Conservation (phyloP, 2,113 vertebrate species). For the Oceanites oceanicus region DNA sequence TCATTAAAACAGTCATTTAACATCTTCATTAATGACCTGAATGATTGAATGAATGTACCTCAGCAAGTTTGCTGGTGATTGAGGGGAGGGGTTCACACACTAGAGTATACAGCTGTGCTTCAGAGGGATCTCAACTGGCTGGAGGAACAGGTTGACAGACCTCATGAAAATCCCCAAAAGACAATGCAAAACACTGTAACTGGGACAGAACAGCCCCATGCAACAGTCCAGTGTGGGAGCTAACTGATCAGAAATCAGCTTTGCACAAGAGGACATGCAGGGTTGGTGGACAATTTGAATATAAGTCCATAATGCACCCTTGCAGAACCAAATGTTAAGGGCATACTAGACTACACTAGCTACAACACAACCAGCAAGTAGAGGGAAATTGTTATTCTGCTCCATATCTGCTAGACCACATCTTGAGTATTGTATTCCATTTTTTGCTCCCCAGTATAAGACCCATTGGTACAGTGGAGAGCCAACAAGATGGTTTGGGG, state of each 20-base stretch:
- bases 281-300: not conserved
- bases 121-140: not conserved
- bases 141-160: not conserved
- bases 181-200: not conserved
- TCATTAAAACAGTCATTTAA: not conserved
- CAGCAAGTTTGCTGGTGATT: not conserved
- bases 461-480: not conserved
- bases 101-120: fast-evolving
- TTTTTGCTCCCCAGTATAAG: not conserved
- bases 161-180: not conserved
- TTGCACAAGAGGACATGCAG: not conserved
- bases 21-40: not conserved
- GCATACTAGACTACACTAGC: not conserved
- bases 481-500: not conserved
- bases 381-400: not conserved
- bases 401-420: not conserved
- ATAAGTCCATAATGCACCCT: not conserved
- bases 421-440: not conserved
- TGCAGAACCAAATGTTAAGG: not conserved
- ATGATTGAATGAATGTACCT: not conserved
- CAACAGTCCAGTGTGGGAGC: not conserved
- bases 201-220: not conserved
- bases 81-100: not conserved
- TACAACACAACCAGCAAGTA: not conserved
- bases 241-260: not conserved